A percentile compares a stretch with the other conserved stretches of the same genome.
phyloP scores from a whole-genome alignment of 2,113 vertebrate species.

The Telmatochromis bifrenatus region DNA sequence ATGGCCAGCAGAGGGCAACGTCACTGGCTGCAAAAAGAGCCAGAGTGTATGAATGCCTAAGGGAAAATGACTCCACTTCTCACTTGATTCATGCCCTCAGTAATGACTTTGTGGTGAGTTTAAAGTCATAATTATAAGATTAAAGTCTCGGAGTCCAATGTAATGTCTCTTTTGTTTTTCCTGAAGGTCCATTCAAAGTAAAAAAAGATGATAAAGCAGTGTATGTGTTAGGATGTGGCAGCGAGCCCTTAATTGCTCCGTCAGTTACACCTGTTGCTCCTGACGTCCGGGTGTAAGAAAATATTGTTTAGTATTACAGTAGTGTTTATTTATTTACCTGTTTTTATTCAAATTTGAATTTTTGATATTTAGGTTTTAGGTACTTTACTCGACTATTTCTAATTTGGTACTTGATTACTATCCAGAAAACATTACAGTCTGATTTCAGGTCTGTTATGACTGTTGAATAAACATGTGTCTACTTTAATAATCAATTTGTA shows the following conservation, averaged over 20 bases:
- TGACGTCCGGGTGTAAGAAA: neutral
- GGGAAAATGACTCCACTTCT: neutral
- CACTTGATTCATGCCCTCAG: neutral
- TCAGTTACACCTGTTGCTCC: neutral
- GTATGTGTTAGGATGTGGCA: neutral
- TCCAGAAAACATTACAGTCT: neutral
- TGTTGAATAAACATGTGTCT: neutral
- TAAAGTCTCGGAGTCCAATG: neutral
- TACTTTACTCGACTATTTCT: neutral
- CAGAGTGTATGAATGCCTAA: neutral
- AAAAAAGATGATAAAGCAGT: neutral
- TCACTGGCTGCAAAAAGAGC: neutral
- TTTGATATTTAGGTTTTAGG: neutral
- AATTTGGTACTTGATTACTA: neutral
- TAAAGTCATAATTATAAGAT: neutral
- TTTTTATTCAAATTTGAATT: rapidly evolving
- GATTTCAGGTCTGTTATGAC: neutral
- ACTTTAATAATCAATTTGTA: neutral
- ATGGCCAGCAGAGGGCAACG: neutral
- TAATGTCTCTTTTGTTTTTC: neutral
- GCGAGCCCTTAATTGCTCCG: rapidly evolving
- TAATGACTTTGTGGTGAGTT: neutral
- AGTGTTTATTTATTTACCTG: neutral
- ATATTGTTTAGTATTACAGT: neutral
- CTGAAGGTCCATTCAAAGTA: neutral